Base-by-base conservation (phyloP, 2,797 vertebrate species). In the Syndactyla subalaris region DNA sequence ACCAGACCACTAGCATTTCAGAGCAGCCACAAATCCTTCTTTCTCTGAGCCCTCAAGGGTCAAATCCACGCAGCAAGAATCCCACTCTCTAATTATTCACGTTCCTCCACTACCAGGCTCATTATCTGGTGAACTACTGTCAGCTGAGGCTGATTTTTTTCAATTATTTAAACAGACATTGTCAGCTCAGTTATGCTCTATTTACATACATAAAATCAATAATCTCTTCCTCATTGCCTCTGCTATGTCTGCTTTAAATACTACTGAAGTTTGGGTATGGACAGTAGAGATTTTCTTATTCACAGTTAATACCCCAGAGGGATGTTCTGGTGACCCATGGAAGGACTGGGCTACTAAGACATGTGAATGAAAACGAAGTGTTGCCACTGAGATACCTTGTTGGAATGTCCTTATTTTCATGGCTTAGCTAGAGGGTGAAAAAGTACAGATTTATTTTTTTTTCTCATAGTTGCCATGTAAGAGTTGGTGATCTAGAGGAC, bases 21-120 rank as follows among this genome's bases (percentile, higher is more conserved):
- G 63, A 94, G 51, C 86, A 89, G 93, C 96, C 96, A 96, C 93
- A 97, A 96, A 93, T 81, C 77, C 83, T 91, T 79, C 92, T 90
- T 97, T 93, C 85, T 85, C 67, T 70, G 45, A 78, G 89, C 55
- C 93, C 95, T 84, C 75, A 87, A 76, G 87, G 93, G 95, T 97
- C 96, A 96, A 55, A 86, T 93, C 74, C 73, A 95, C 0, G 0
- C 63, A 83, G 85, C 59, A 94, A 89, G 67, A 27, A 77, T 93
- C 83, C 68, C 54, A 61, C 72, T 87, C 73, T 92, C 76, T 92
- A 92, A 93, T 89, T 92, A 89, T 89, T 92, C 82, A 51, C 7
- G 49, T 62, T 92, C 88, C 84, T 93, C 88, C 43, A 72, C 76
- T 83, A 68, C n/a, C 61, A 91, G 73, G 27, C 57, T 89, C 32